Base-by-base conservation (phyloP, 2,797 vertebrate species). In the Poecilia wingei region DNA sequence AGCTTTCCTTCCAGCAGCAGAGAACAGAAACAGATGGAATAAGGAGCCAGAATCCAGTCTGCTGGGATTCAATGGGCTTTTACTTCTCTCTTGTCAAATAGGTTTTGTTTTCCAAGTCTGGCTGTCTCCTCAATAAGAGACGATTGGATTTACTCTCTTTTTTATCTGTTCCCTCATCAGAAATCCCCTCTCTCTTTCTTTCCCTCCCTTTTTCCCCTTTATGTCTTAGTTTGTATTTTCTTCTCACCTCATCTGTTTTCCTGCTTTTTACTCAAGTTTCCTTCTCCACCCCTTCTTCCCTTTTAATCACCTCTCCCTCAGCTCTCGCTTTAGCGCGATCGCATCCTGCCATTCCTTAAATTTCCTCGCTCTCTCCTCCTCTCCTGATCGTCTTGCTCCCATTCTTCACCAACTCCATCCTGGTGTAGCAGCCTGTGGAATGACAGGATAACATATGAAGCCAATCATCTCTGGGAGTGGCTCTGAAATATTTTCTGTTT, bases 371-470 rank as follows among this genome's bases (percentile, higher is more conserved):
- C 70, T 77, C 79, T 70, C 73, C 55, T 76, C 28, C 39, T 64
- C 59, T 61, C 73, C 61, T 57, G 71, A 28, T 81, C 79, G 79
- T 70, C 77, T 53, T 79, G 72, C 79, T 77, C 53, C 79, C 69
- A 74, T 55, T 51, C 36, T 68, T 86, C 86, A 74, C 87, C 80
- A 88, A 68, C 91, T 90, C 76, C 75, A 83, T 89, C 87, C 78
- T 88, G 85, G 76, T 79, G 20, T 75, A 87, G 79, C 88, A 79
- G 70, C 87, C 84, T 80, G 61, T 72, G 79, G 77, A 84, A 89
- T 84, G 90, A 92, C 88, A 91, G 87, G 55, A 89, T 83, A 88
- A 91, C 90, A 91, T 87, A 92, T 92, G 92, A 93, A 91, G 86
- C 84, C 89, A 89, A 93, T 92, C 93, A 86, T 92, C 83, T 49